phyloP scores from a whole-genome alignment of 2,888 invertebrate species.

The Volucella inflata region DNA sequence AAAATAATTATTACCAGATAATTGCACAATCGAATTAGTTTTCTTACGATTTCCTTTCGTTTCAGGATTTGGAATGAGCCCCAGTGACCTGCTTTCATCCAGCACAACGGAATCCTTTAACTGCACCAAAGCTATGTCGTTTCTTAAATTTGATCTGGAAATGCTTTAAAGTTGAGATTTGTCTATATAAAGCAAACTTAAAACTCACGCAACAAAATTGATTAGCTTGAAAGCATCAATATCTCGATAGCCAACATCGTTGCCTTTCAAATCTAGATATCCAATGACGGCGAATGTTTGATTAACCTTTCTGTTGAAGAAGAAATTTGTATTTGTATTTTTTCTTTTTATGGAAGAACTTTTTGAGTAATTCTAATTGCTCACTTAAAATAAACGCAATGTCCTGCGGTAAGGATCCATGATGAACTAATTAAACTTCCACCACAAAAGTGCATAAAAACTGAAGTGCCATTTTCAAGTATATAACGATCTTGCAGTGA shows the following conservation, averaged over 20 bases:
- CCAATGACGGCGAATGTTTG: conserved; percentile 79
- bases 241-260: conserved; percentile 75
- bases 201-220: conserved; percentile 81
- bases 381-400: conserved; percentile 82
- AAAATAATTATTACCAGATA: not conserved
- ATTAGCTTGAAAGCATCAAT: conserved; percentile 78
- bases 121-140: conserved; percentile 81
- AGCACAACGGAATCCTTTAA: conserved; percentile 62
- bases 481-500: conserved; percentile 80
- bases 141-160: conserved; percentile 79
- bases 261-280: conserved; percentile 78
- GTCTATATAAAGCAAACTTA: not conserved
- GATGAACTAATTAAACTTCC: conserved; percentile 80
- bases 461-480: conserved; percentile 22
- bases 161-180: conserved; percentile 13
- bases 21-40: not conserved
- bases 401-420: conserved; percentile 82
- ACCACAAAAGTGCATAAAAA: conserved; percentile 82
- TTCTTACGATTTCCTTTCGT: conserved; percentile 78
- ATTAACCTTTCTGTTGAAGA: conserved; percentile 77
- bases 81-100: conserved; percentile 4
- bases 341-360: not conserved
- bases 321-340: conserved; percentile 23
- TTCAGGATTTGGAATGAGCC: conserved; percentile 78
- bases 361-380: conserved; percentile 30